A percentile compares a stretch with the other conserved stretches of the same genome.
These are phyloP conservation scores for Neoaliturus tenellus DNA, from an alignment of 2,888 invertebrate species.

Conservation along the genomic window DNA sequence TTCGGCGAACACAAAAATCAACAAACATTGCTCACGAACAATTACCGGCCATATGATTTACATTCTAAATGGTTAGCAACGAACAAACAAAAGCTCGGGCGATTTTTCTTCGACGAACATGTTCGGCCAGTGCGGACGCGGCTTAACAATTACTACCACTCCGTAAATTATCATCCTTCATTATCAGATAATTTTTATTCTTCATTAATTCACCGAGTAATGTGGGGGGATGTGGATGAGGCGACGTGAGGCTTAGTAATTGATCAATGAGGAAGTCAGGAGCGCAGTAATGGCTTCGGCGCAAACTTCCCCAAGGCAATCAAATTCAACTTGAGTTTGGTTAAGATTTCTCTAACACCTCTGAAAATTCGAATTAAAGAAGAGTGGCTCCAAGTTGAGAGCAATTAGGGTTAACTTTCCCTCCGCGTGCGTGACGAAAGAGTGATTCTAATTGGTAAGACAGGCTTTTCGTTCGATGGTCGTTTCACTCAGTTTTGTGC, in stretches of 20 bases:
- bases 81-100: no score
- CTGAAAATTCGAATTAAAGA: slow-evolving; percentile 9
- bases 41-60: no score
- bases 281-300: neutral
- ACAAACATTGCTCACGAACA: no score
- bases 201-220: no score
- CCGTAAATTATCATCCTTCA: no score
- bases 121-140: no score
- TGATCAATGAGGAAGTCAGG: neutral
- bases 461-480: neutral
- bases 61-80: no score
- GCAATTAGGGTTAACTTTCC: slow-evolving; percentile 38
- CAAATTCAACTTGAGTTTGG: slow-evolving; percentile 41
- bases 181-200: no score
- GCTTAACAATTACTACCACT: no score
- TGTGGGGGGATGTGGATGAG: neutral
- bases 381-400: slow-evolving; percentile 21
- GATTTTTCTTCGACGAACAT: no score
- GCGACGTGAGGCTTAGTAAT: neutral
- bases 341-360: slow-evolving; percentile 32
- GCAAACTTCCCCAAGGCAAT: slow-evolving; percentile 37
- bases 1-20: no score
- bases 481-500: no score
- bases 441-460: slow-evolving; percentile 8
- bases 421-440: neutral